Conservation (phyloP, 2,113 vertebrate species). For the Holacanthus passer region DNA sequence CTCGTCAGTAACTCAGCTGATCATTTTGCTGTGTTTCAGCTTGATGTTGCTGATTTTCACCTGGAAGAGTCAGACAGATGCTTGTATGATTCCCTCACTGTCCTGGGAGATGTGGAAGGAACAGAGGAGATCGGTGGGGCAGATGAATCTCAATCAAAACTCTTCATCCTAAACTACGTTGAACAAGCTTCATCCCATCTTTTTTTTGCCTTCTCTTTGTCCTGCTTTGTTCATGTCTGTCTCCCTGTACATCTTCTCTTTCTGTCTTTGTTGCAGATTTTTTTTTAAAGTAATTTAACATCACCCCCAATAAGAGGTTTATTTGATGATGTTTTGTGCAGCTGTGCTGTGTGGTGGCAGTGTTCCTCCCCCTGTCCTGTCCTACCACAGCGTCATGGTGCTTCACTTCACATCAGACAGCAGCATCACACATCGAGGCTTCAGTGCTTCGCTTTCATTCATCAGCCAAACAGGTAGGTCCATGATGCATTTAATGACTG, state of each 20-base stretch:
- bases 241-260: neutral
- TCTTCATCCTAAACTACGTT: no score
- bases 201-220: neutral
- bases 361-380: conserved; percentile 83
- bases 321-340: conserved; percentile 52
- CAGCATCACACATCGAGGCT: conserved; percentile 82
- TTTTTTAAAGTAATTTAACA: neutral
- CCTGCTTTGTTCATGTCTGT: neutral
- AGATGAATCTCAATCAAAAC: neutral
- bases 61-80: conserved; percentile 87
- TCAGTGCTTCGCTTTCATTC: conserved; percentile 84
- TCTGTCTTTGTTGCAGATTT: neutral
- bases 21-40: conserved; percentile 68
- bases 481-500: neutral
- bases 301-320: rapidly evolving
- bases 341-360: conserved; percentile 84
- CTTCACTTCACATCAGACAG: conserved; percentile 85
- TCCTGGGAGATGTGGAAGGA: conserved; percentile 83
- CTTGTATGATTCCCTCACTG: conserved; percentile 81
- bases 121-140: conserved; percentile 83
- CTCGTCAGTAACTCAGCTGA: neutral
- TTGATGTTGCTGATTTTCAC: conserved; percentile 87
- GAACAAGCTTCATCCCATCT: no score
- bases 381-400: conserved; percentile 83
- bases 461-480: conserved; percentile 82